Percentiles rank a stretch among this genome's conserved stretches.
phyloP scores from a whole-genome alignment of 1,140 invertebrate species.

The Probaryconus sp. region DNA sequence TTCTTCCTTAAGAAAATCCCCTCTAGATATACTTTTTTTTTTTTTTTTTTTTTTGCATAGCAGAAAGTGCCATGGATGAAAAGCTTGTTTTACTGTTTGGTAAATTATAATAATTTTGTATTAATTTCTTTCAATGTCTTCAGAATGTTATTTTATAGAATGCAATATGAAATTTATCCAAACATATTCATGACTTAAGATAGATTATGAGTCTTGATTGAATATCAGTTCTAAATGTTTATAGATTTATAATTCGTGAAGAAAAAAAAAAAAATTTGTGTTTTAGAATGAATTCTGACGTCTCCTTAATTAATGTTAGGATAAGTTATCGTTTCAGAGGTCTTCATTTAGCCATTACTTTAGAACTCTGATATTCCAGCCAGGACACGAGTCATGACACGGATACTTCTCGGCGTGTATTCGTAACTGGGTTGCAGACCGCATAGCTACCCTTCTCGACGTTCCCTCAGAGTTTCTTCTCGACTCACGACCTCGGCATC shows the following conservation, averaged over 20 bases:
- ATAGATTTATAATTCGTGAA: no score
- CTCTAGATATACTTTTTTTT: no score
- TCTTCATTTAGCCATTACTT: slow-evolving; percentile 23
- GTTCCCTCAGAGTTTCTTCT: slow-evolving; percentile 23
- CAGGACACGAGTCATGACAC: slow-evolving; percentile 23
- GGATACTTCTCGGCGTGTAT: slow-evolving; percentile 13
- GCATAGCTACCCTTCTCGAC: slow-evolving; percentile 14
- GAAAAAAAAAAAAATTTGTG: no score
- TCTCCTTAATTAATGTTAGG: slow-evolving; percentile 7
- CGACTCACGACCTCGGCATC: slow-evolving; percentile 18
- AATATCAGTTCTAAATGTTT: no score
- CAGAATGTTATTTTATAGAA: no score
- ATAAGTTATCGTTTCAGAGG: slow-evolving; percentile 8
- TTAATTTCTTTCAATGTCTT: background rate
- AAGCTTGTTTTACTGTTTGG: slow-evolving; percentile 1
- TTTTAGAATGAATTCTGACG: background rate
- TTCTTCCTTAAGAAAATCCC: slow-evolving; percentile 7
- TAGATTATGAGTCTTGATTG: no score
- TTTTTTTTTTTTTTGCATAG: background rate
- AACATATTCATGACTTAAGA: no score
- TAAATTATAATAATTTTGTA: slow-evolving; percentile 9
- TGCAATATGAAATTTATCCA: no score
- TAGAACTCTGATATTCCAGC: slow-evolving; percentile 22
- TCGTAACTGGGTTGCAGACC: slow-evolving; percentile 28
- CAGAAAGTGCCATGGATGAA: background rate